Conservation (phyloP, 2,888 invertebrate genomes). For the Drosophila maculinotata region DNA sequence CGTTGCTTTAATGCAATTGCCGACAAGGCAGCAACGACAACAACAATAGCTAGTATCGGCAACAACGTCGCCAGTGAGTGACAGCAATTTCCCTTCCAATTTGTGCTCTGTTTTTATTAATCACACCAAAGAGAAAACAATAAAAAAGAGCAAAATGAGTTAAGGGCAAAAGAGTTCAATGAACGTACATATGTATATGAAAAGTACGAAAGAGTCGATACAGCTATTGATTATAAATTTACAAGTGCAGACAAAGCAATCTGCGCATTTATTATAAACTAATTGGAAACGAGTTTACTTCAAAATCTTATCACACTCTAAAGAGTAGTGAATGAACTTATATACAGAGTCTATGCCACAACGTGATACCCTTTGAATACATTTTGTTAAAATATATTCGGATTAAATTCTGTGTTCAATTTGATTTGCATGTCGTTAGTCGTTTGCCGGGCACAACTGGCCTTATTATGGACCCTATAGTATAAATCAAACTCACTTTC, state of each 20-base stretch:
- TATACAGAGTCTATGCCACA: not conserved
- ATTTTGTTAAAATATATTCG: not conserved
- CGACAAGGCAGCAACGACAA: conserved; percentile 45
- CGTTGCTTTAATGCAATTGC: conserved; percentile 64
- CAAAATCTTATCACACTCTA: conserved; percentile 2
- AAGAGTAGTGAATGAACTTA: not conserved
- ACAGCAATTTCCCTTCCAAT: conserved; percentile 77
- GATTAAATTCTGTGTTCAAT: too few relatives aligned
- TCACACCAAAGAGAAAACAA: conserved; percentile 49
- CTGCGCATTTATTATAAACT: not conserved
- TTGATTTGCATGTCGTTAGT: conserved; percentile 1
- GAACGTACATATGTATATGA: not conserved
- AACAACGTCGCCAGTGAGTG: conserved; percentile 56
- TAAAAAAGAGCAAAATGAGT: conserved; percentile 19
- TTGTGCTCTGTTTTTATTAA: conserved; percentile 74
- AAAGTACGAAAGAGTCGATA: conserved; percentile 24
- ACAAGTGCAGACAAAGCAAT: not conserved
- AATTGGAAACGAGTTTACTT: not conserved
- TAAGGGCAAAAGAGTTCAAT: conserved; percentile 44
- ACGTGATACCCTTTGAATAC: not conserved
- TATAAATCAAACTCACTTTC: conserved; percentile 72
- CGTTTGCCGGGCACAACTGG: conserved; percentile 10
- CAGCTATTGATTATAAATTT: conserved; percentile 8
- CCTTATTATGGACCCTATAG: conserved; percentile 39
- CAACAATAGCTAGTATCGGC: conserved; percentile 3